Evolutionary conservation across 1,140 invertebrate species (phyloP), one percentile per base, ranked within the genome.

Genomic region (Bombus cullumanus): DNA sequence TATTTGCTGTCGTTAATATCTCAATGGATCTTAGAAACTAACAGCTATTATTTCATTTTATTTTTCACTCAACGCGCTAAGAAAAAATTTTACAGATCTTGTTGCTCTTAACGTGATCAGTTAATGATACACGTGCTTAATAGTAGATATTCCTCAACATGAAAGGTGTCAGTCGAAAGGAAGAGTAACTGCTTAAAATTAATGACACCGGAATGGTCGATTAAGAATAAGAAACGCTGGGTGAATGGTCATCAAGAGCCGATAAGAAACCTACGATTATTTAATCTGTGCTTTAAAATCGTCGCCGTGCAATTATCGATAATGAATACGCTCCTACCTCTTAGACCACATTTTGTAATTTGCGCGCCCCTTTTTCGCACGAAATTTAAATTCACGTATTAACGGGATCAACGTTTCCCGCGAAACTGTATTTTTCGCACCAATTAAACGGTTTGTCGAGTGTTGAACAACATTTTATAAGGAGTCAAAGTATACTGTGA

Each of bases 231-330:
- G 53, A 22, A 53, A 81, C 22, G 34, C 59, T 34, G 88, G 87
- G 89, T 92, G 87, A 89, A 76, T 78, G 78, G 79, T 87, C 90
- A 92, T 88, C 82, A 76, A 86, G 81, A 62, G 76, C 80, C 88
- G 90, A 92, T 92, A 93, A 93, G 89, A 91, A 91, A 89, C 88
- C 83, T 78, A 84, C 88, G 93, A 93, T 94, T 93, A 93, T 90
- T 93, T 92, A 92, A 94, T 93, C 92, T 92, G 47, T 83, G 69
- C 77, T 86, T 78, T 25, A 81, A 81, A 91, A 93, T 93, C 90
- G 88, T 92, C 90, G 88, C 68, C 39, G 62, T 89, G 88, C 86
- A 87, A 93, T 93, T 93, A 92, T 89, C 88, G 89, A 87, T 93
- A 93, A 93, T 92, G 90, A 88, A 91, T 91, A 86, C 89, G 76